Evolutionary conservation across 2,797 vertebrate genomes (phyloP).

Genomic region (Hoplostethus mediterraneus): DNA sequence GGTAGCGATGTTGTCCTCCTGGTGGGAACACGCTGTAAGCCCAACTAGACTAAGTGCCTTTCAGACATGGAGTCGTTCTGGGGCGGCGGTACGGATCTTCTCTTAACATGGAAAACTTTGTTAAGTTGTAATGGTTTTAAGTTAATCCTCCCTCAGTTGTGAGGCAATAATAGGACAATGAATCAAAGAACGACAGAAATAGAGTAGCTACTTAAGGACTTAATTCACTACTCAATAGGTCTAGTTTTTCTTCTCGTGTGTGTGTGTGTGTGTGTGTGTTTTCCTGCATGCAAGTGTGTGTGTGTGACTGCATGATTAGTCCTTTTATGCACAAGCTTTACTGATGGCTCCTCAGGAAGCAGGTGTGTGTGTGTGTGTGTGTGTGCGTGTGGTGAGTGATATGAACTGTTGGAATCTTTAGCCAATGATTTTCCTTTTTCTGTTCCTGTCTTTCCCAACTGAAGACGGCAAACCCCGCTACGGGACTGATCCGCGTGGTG

Average conservation of each 20-base stretch:
- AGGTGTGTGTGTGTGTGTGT: conserved; percentile 3
- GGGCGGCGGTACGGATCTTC: not conserved
- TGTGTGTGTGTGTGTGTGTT: not conserved
- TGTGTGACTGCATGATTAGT: not conserved
- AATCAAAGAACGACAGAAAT: conserved; percentile 43
- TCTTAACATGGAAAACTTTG: conserved; percentile 11
- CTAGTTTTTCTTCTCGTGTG: conserved; percentile 31
- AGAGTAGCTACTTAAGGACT: conserved; percentile 18
- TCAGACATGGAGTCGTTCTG: conserved; percentile 36
- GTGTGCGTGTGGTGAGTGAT: not conserved
- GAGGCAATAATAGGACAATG: conserved; percentile 35
- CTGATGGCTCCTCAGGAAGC: conserved; percentile 1
- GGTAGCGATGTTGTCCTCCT: conserved; percentile 20
- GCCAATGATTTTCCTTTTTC: conserved; percentile 36
- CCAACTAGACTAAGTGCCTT: conserved; percentile 24
- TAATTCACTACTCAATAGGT: conserved; percentile 21
- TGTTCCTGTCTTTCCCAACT: conserved; percentile 38
- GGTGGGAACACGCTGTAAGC: not conserved
- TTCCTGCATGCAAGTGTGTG: not conserved
- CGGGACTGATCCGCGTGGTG: conserved; percentile 7
- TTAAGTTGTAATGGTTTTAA: conserved; percentile 45
- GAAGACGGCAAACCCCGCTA: not conserved
- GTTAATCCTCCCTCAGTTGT: conserved; percentile 45
- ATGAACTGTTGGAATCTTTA: conserved; percentile 12
- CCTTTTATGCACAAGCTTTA: conserved; percentile 16